Conservation (phyloP, 2,113 vertebrate genomes). For the Phrynosoma blainvillii region DNA sequence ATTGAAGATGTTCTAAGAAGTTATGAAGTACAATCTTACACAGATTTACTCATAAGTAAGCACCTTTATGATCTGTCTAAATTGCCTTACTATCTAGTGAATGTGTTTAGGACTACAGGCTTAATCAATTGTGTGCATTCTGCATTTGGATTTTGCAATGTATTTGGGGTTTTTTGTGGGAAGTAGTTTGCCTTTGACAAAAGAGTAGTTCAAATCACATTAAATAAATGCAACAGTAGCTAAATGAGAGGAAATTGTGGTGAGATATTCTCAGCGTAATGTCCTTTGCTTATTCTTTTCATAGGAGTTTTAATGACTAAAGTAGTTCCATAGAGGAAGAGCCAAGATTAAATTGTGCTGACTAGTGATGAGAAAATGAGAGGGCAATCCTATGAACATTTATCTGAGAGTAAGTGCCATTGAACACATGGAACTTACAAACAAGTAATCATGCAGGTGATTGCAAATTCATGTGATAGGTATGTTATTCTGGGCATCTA, state of each 20-base stretch:
- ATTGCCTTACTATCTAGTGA: background rate
- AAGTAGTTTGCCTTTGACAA: conserved; percentile 32
- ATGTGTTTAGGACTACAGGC: background rate
- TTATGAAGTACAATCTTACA: background rate
- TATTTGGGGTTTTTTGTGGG: conserved; percentile 4
- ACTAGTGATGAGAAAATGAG: background rate
- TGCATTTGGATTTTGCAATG: background rate
- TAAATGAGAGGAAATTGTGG: conserved; percentile 44
- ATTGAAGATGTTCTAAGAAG: background rate
- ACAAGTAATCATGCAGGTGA: background rate
- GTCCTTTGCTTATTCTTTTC: conserved; percentile 15
- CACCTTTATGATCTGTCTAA: no score
- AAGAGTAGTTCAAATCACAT: background rate
- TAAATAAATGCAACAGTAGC: conserved; percentile 31
- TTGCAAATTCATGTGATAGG: background rate
- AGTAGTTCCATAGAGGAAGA: background rate
- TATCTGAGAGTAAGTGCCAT: background rate
- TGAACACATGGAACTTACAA: background rate
- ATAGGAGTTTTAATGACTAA: conserved; percentile 13
- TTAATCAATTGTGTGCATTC: conserved; percentile 10
- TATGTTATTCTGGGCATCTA: background rate
- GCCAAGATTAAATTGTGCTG: background rate
- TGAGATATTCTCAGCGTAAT: background rate
- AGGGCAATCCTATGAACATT: background rate
- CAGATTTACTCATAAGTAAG: background rate